A percentile compares a stretch with the other conserved stretches of the same genome.
These are phyloP conservation scores for Merluccius polli DNA, from an alignment of 2,797 vertebrate species.

Conservation along the genomic window DNA sequence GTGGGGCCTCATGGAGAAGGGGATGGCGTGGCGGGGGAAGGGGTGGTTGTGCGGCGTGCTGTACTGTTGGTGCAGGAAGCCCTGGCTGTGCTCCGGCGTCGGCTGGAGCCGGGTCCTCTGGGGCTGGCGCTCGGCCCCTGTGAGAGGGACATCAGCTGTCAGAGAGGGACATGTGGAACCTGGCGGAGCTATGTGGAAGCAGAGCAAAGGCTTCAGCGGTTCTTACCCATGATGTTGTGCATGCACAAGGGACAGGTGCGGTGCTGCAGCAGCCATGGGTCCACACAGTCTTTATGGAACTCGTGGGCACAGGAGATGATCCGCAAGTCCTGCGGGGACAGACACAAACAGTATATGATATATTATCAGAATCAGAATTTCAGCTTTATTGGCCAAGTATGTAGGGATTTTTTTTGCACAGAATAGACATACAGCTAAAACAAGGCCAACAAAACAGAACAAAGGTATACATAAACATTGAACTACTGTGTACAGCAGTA, in stretches of 20 bases:
- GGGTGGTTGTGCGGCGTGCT: constrained; percentile 79
- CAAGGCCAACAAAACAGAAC: no score
- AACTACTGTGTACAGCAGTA: no score
- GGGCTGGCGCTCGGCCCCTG: constrained; percentile 77
- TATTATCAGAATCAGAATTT: not conserved
- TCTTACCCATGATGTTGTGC: constrained; percentile 96
- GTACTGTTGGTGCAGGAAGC: constrained; percentile 79
- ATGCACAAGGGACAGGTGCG: constrained; percentile 97
- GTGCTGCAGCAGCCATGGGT: constrained; percentile 93
- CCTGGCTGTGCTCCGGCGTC: constrained; percentile 77
- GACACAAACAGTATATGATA: not conserved
- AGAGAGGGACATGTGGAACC: not conserved
- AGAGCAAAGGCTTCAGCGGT: not conserved
- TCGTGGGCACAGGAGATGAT: constrained; percentile 96
- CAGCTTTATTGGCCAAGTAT: no score
- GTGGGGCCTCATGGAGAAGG: constrained; percentile 74
- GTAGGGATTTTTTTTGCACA: no score
- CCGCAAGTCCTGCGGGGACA: constrained; percentile 82
- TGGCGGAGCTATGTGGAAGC: not conserved
- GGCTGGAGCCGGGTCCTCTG: constrained; percentile 72
- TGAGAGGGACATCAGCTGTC: not conserved
- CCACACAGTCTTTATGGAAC: constrained; percentile 93
- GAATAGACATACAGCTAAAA: no score
- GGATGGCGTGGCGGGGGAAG: constrained; percentile 72
- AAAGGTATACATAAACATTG: no score